Evolutionary conservation across 2,113 vertebrate genomes (phyloP).

Genomic region (Entelurus aequoreus): DNA sequence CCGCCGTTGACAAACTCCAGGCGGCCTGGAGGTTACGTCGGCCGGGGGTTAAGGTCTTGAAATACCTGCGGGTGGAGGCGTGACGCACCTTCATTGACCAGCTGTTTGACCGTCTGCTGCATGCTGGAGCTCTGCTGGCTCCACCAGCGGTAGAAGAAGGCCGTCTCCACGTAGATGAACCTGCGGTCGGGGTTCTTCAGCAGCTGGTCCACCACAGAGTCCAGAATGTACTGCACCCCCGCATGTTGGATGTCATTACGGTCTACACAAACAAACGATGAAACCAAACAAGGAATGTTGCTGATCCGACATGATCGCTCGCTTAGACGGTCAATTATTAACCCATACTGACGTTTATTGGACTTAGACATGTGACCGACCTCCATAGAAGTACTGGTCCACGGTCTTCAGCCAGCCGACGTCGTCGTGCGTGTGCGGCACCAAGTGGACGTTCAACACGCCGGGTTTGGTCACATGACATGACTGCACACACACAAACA

Average conservation of each 20-base stretch:
- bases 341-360: no score
- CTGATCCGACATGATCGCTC: no score
- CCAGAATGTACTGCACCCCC: conserved; percentile 88
- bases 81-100: conserved; percentile 77
- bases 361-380: conserved; percentile 54
- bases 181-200: conserved; percentile 69
- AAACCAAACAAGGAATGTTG: neutral
- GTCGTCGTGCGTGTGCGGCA: conserved; percentile 89
- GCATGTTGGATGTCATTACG: conserved; percentile 79
- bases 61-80: neutral
- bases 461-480: conserved; percentile 73
- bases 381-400: conserved; percentile 91
- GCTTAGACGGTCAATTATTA: neutral
- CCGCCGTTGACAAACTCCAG: conserved; percentile 88
- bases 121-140: conserved; percentile 66
- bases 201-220: conserved; percentile 82
- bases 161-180: conserved; percentile 87
- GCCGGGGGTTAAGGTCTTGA: neutral
- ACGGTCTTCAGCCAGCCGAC: conserved; percentile 95
- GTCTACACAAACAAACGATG: no score
- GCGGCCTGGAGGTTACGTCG: conserved; percentile 63
- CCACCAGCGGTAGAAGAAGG: conserved; percentile 91
- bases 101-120: conserved; percentile 59
- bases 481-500: conserved; percentile 60
- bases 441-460: conserved; percentile 87